Conservation (phyloP, 2,888 invertebrate species). For the Pharmacophagus antenor region DNA sequence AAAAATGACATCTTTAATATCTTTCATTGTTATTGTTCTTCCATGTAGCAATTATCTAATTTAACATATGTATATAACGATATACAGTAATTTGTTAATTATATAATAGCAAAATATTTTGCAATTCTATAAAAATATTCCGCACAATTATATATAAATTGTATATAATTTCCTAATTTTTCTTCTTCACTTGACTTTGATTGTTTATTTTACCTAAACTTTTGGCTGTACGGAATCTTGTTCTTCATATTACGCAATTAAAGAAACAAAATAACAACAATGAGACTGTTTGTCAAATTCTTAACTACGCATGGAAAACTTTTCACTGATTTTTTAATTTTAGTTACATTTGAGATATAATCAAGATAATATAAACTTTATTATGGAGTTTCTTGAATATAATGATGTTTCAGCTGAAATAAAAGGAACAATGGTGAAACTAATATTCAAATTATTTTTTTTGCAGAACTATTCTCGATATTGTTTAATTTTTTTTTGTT, state of each 20-base stretch:
- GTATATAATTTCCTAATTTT: no score
- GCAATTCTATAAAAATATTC: no score
- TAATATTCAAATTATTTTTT: conserved; percentile 15
- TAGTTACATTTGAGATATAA: background rate
- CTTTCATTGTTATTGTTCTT: no score
- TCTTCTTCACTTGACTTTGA: background rate
- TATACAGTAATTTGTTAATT: no score
- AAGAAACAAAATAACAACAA: background rate
- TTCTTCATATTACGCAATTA: background rate
- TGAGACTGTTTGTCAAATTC: background rate
- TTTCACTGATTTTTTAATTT: background rate
- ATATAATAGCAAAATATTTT: no score
- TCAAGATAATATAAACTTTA: conserved; percentile 22
- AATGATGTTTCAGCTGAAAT: conserved; percentile 91
- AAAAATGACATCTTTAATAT: no score
- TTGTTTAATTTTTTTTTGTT: conserved; percentile 28
- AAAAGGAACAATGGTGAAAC: conserved; percentile 91
- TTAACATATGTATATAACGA: no score
- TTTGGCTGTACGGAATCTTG: background rate
- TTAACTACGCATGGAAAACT: background rate
- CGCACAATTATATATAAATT: no score
- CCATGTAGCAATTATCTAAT: no score
- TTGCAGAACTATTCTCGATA: background rate
- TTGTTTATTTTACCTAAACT: background rate
- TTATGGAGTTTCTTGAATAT: conserved; percentile 93